Percentiles rank a stretch among this genome's conserved stretches.
These are phyloP conservation scores for Notolabrus celidotus DNA, from an alignment of 2,797 vertebrate species.

Conservation along the genomic window DNA sequence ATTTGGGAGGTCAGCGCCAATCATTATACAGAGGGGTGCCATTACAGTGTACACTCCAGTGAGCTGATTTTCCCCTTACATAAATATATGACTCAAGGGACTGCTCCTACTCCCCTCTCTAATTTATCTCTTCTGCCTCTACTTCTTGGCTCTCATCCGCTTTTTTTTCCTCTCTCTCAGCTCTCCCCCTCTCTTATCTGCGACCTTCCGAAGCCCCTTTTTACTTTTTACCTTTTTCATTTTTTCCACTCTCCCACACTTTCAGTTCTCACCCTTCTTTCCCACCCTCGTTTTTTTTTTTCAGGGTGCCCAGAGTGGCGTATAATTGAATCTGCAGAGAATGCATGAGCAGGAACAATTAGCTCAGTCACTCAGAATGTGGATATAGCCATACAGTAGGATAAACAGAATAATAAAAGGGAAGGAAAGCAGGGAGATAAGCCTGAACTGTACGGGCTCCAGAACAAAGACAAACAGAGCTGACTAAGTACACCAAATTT, in stretches of 20 bases:
- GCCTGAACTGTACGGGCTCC: constrained; percentile 63
- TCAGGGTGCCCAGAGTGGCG: constrained; percentile 83
- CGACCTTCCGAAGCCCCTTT: constrained; percentile 53
- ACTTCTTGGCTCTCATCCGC: constrained; percentile 47
- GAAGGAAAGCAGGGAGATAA: constrained; percentile 49
- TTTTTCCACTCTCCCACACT: constrained; percentile 61
- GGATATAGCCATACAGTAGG: constrained; percentile 78
- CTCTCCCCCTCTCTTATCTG: constrained; percentile 47
- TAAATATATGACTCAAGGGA: constrained; percentile 84
- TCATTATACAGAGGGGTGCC: constrained; percentile 85
- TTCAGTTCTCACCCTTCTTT: constrained; percentile 45
- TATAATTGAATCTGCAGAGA: constrained; percentile 86
- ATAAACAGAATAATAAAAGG: constrained; percentile 74
- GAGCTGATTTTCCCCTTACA: constrained; percentile 79
- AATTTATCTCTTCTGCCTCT: constrained; percentile 55
- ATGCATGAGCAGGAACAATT: constrained; percentile 82
- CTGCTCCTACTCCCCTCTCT: constrained; percentile 59
- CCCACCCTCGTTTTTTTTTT: constrained; percentile 65
- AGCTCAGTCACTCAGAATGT: constrained; percentile 81
- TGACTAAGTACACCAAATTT: constrained; percentile 48
- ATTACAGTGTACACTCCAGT: constrained; percentile 80
- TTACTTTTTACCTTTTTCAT: constrained; percentile 45
- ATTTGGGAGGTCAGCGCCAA: constrained; percentile 85
- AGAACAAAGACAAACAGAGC: constrained; percentile 63
- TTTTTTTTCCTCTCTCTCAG: constrained; percentile 19